Evolutionary conservation across 2,888 invertebrate species (phyloP).

Genomic region (Xestia ashworthii): DNA sequence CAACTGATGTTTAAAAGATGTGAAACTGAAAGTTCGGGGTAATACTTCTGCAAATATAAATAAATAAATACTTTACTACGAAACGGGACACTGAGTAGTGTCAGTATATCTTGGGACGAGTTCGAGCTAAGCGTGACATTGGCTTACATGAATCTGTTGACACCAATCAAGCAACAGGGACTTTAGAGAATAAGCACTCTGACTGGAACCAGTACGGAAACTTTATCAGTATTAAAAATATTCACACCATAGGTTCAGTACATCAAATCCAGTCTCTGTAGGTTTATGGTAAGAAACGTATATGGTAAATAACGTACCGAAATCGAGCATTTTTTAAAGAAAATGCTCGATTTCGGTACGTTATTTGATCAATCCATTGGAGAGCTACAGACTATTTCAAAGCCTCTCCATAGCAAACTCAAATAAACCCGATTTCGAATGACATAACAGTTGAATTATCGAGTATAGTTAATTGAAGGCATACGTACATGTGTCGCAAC

Average conservation of each 20-base stretch:
- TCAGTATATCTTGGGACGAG: neutral
- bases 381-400: constrained; percentile 1
- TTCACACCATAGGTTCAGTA: neutral
- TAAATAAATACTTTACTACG: neutral
- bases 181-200: no score
- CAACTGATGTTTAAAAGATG: constrained; percentile 48
- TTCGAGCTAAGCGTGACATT: neutral
- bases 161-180: constrained; percentile 1
- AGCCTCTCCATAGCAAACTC: constrained; percentile 34
- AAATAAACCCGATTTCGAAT: constrained; percentile 61
- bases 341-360: constrained; percentile 1
- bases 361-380: constrained; percentile 13
- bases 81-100: constrained; percentile 10
- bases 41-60: constrained; percentile 12
- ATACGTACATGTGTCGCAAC: constrained; percentile 61
- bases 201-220: neutral
- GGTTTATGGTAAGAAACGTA: neutral
- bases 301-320: no score
- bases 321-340: no score
- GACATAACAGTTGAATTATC: constrained; percentile 69
- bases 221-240: neutral
- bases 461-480: constrained; percentile 69
- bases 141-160: constrained; percentile 3
- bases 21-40: constrained; percentile 39
- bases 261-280: neutral